Evolutionary conservation across 1,140 invertebrate genomes (phyloP).

Genomic region (Colletes gigas): DNA sequence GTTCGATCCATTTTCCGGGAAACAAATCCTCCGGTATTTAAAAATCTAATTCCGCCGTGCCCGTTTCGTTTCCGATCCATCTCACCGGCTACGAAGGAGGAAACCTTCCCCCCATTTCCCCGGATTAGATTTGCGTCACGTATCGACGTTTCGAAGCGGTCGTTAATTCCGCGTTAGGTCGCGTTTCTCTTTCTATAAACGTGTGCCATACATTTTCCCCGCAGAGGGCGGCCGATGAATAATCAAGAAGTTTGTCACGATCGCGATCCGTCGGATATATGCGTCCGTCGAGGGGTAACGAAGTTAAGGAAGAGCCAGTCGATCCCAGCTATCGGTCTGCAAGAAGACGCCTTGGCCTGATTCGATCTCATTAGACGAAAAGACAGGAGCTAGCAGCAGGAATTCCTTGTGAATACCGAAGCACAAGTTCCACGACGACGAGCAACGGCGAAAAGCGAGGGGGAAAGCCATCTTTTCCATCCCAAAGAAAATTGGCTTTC

Average conservation of each 20-base stretch:
- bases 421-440: neutral
- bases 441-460: neutral
- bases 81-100: neutral
- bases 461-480: neutral
- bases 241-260: constrained; percentile 49
- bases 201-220: neutral
- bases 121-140: constrained; percentile 5
- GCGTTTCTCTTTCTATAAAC: neutral
- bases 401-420: constrained; percentile 39
- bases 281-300: constrained; percentile 20
- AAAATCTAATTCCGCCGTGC: neutral
- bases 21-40: neutral
- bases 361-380: constrained; percentile 49
- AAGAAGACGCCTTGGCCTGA: constrained; percentile 22
- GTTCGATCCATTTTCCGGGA: neutral
- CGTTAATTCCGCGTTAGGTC: constrained; percentile 12
- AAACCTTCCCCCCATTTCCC: neutral
- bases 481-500: constrained; percentile 15
- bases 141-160: constrained; percentile 18
- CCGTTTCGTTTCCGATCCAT: neutral
- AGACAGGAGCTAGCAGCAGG: constrained; percentile 4
- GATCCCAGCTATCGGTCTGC: constrained; percentile 29
- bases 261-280: constrained; percentile 13
- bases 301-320: constrained; percentile 30
- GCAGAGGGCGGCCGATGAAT: neutral